Evolutionary conservation across 2,113 vertebrate genomes (phyloP), one percentile per base, ranked within the genome.

Genomic region (Odocoileus hemionus): DNA sequence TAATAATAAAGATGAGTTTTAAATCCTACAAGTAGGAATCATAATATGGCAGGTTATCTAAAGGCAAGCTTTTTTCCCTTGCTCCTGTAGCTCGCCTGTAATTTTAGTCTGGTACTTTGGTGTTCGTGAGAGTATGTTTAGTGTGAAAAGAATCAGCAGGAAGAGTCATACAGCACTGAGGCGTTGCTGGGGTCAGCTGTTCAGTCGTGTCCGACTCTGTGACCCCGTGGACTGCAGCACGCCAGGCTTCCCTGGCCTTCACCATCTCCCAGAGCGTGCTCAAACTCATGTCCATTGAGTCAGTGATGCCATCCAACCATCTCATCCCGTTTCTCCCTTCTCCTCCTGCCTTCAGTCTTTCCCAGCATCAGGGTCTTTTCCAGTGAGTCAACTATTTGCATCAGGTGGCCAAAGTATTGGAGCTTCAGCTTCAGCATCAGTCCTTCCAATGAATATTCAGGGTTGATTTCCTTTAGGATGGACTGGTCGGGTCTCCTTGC

Each of bases 171-270:
- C 16, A n/a, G 50, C 26, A 7, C 39, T 36, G 89, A 60, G 39
- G 26, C 50, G 33, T 39, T 30, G 43, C 36, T 70, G 17, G 39
- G 3, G n/a, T 25, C 67, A 39, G 67, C 0, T 23, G 21, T 23
- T 70, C n/a, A 1, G 5, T 5, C 19, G 0, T 23, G 67, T 39
- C 67, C 0, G 0, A 21, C 64, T 21, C 33, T 36, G 64, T 9
- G 4, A 11, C 0, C n/a, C 67, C 67, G 0, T 6, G 67, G n/a
- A 1, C 2, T 23, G 67, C n/a, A 36, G n/a, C n/a, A 6, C 2
- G 0, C n/a, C 5, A 12, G 64, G n/a, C 17, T 0, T 70, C n/a
- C 64, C 64, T 21, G 19, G 2, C n/a, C 64, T 1, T 36, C n/a
- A 23, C 64, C 64, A 0, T 23, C n/a, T 39, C 67, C 67, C n/a